Evolutionary conservation across 1,140 invertebrate genomes (phyloP).

Genomic region (Scaptomyza graminum): DNA sequence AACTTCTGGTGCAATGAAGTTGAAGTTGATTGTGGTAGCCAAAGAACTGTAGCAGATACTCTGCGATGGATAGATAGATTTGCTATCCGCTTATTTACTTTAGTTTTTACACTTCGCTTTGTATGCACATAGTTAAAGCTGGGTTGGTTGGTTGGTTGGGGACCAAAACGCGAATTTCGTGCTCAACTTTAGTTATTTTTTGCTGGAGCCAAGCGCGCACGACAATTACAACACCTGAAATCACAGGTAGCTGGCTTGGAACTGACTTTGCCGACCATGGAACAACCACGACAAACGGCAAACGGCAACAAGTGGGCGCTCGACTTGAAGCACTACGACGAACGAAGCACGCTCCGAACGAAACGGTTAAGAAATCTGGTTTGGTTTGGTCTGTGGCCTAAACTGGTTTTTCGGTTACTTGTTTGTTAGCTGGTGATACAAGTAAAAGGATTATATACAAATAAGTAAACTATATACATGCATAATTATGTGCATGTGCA

Average conservation of each 20-base stretch:
- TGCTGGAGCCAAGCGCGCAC: constrained; percentile 46
- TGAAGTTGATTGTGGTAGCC: not conserved
- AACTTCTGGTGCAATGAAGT: not conserved
- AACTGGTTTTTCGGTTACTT: constrained; percentile 42
- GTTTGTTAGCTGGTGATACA: constrained; percentile 42
- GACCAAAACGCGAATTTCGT: constrained; percentile 38
- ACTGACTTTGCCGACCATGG: constrained; percentile 54
- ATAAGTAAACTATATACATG: constrained; percentile 18
- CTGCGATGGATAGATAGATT: no score
- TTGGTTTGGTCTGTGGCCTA: constrained; percentile 43
- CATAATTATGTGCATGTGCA: not conserved
- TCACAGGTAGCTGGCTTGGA: constrained; percentile 48
- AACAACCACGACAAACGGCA: constrained; percentile 12
- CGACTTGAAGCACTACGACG: not conserved
- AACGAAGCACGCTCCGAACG: constrained; percentile 25
- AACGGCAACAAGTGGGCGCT: constrained; percentile 52
- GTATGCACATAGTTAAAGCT: constrained; percentile 10
- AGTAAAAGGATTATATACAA: constrained; percentile 46
- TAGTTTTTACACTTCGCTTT: constrained; percentile 16
- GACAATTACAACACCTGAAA: constrained; percentile 49
- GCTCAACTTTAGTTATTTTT: constrained; percentile 12
- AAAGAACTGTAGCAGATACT: constrained; percentile 8
- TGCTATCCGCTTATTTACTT: constrained; percentile 10
- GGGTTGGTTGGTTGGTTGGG: not conserved
- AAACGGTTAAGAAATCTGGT: constrained; percentile 57